phyloP scores from a whole-genome alignment of 2,888 invertebrate species.

The Platycheirus rosarum region DNA sequence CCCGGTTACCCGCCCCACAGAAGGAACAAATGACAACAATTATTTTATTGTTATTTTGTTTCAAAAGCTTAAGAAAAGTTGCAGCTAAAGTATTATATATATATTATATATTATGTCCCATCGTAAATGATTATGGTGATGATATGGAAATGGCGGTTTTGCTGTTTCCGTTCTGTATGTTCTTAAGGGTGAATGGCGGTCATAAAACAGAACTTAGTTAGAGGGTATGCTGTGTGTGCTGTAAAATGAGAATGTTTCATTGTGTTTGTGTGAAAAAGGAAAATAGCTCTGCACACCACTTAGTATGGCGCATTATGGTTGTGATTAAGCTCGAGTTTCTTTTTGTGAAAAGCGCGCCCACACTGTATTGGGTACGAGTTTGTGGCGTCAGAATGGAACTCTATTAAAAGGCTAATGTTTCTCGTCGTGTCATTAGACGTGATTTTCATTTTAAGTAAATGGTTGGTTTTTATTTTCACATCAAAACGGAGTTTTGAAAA shows the following conservation, averaged over 20 bases:
- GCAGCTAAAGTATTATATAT: constrained; percentile 49
- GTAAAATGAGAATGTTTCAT: constrained; percentile 44
- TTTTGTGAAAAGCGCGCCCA: constrained; percentile 1
- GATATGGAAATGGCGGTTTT: constrained; percentile 53
- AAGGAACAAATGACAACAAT: constrained; percentile 44
- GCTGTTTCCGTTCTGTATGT: not conserved
- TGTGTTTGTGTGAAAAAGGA: constrained; percentile 20
- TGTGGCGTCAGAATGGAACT: constrained; percentile 17
- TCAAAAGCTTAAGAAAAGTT: constrained; percentile 54
- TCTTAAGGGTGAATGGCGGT: not conserved
- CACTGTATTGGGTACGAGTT: not conserved
- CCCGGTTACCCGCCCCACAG: not conserved
- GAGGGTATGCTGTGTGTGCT: constrained; percentile 22
- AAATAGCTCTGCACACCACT: constrained; percentile 23
- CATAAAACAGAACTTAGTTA: not conserved
- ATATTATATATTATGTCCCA: constrained; percentile 39
- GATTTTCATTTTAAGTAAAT: constrained; percentile 44
- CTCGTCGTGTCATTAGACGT: constrained; percentile 50
- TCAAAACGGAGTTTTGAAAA: constrained; percentile 10
- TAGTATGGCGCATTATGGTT: constrained; percentile 22
- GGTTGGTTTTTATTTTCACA: constrained; percentile 14
- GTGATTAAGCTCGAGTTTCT: constrained; percentile 41
- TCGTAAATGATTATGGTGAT: constrained; percentile 68
- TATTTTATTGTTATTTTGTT: constrained; percentile 31
- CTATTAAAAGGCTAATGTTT: constrained; percentile 53